A percentile compares a stretch with the other conserved stretches of the same genome.
These are phyloP conservation scores for Xestia xanthographa DNA, from an alignment of 2,888 invertebrate species.

Conservation along the genomic window DNA sequence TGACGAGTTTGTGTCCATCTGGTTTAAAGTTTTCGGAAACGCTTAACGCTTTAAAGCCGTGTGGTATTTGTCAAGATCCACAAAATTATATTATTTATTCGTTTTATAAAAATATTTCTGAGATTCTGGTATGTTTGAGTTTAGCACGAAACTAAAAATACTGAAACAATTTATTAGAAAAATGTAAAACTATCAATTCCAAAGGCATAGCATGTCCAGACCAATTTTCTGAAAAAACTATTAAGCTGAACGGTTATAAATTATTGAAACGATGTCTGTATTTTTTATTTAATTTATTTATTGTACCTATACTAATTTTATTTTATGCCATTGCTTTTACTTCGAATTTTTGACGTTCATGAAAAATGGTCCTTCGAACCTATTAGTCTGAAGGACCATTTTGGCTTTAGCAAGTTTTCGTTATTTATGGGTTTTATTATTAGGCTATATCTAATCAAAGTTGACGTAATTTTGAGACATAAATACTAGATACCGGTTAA, in stretches of 20 bases:
- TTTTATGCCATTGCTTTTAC: background rate
- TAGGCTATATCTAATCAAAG: slow-evolving; percentile 44
- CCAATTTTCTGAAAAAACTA: slow-evolving; percentile 34
- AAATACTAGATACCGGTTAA: slow-evolving; percentile 16
- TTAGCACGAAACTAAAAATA: slow-evolving; percentile 6
- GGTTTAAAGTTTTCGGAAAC: background rate
- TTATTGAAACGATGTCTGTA: slow-evolving; percentile 26
- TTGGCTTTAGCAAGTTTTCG: background rate
- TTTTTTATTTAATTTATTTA: slow-evolving; percentile 21
- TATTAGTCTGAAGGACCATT: background rate
- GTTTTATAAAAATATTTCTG: background rate
- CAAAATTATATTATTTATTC: background rate
- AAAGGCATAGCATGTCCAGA: slow-evolving; percentile 35
- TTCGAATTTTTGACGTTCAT: background rate
- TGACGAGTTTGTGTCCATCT: background rate
- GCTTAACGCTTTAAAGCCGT: background rate
- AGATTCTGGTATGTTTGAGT: background rate
- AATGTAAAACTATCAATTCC: background rate
- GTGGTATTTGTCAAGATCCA: background rate
- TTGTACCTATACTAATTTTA: slow-evolving; percentile 22
- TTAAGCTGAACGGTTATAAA: slow-evolving; percentile 31
- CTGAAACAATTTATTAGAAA: background rate
- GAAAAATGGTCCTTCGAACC: background rate
- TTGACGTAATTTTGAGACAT: slow-evolving; percentile 40
- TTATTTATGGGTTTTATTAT: slow-evolving; percentile 11